Evolutionary conservation across 2,888 invertebrate species (phyloP).

Genomic region (Lasioglossum malachurum): DNA sequence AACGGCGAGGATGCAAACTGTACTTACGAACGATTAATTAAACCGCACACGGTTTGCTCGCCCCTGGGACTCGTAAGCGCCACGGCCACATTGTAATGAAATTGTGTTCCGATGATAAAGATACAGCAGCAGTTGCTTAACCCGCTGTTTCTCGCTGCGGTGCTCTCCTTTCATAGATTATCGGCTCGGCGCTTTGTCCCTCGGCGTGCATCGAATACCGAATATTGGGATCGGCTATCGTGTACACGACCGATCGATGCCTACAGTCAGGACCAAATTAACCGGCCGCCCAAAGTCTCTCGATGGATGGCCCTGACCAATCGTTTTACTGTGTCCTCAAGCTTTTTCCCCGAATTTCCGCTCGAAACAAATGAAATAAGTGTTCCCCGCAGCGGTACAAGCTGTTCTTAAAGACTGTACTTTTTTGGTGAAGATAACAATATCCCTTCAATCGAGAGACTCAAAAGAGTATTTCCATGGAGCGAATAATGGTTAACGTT

Average conservation of each 20-base stretch:
- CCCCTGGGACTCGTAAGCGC: constrained; percentile 64
- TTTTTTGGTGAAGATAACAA: not conserved
- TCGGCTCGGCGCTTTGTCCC: constrained; percentile 45
- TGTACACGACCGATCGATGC: constrained; percentile 29
- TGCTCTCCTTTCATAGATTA: constrained; percentile 59
- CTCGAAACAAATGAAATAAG: not conserved
- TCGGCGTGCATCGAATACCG: constrained; percentile 12
- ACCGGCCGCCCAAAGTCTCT: not conserved
- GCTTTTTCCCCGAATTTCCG: not conserved
- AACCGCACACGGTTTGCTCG: constrained; percentile 60
- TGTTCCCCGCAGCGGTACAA: not conserved
- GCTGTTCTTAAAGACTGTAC: not conserved
- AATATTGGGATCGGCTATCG: constrained; percentile 40
- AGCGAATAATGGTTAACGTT: not conserved
- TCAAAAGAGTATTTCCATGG: not conserved
- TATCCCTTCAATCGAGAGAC: not conserved
- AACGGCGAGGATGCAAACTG: constrained; percentile 57
- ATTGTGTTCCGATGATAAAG: constrained; percentile 71
- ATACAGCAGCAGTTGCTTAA: constrained; percentile 63
- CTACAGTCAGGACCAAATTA: not conserved
- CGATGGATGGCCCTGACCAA: not conserved
- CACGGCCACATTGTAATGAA: constrained; percentile 66
- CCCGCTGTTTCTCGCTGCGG: constrained; percentile 49
- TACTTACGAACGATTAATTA: constrained; percentile 69
- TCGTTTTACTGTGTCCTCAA: not conserved